Evolutionary conservation across 2,113 vertebrate species (phyloP).

Genomic region (Desmodus rotundus): DNA sequence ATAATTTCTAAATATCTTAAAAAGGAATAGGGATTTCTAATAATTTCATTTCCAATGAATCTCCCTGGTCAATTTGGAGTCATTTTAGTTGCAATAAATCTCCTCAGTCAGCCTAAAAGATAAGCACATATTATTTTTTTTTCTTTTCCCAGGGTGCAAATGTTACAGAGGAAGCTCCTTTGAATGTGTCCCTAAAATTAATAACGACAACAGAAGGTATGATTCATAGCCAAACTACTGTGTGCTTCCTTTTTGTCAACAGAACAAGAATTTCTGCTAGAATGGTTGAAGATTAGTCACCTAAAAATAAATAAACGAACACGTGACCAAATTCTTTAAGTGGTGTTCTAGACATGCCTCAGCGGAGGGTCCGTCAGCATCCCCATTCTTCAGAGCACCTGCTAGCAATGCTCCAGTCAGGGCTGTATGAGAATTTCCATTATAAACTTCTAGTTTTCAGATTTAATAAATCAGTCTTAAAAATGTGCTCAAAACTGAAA

Average conservation of each 20-base stretch:
- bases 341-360: conserved; percentile 30
- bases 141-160: neutral
- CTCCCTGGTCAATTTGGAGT: conserved; percentile 79
- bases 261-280: conserved; percentile 45
- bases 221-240: conserved; percentile 43
- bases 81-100: conserved; percentile 73
- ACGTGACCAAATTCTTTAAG: neutral
- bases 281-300: conserved; percentile 39
- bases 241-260: conserved; percentile 46
- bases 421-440: conserved; percentile 67
- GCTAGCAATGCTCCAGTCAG: conserved; percentile 43
- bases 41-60: conserved; percentile 82
- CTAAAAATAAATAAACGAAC: conserved; percentile 54
- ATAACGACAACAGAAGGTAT: conserved; percentile 55
- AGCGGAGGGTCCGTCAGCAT: neutral
- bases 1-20: conserved; percentile 81
- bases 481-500: conserved; percentile 73
- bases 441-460: conserved; percentile 66
- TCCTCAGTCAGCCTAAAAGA: conserved; percentile 48
- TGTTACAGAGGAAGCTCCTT: conserved; percentile 44
- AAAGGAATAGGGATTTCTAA: conserved; percentile 78
- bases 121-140: conserved; percentile 26
- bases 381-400: conserved; percentile 37
- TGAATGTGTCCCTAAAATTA: conserved; percentile 65
- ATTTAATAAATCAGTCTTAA: conserved; percentile 73